Base-by-base conservation (phyloP, 2,113 vertebrate genomes). In the human (Homo sapiens) region DNA sequence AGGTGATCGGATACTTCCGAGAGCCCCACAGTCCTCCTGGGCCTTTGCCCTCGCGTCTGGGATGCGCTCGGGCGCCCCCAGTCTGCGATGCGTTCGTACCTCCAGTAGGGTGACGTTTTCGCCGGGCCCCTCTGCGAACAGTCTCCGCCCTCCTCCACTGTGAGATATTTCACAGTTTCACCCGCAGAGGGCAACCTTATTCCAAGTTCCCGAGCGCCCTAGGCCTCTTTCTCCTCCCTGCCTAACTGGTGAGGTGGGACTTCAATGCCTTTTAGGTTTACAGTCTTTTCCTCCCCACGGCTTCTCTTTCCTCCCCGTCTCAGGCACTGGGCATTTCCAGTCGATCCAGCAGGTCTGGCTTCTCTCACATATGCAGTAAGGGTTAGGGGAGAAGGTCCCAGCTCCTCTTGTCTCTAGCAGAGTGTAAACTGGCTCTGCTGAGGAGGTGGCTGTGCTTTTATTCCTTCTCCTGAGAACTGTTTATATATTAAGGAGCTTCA, bases 111-210 rank as follows among this genome's bases (percentile, higher is more conserved):
- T 30, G 50, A n/a, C 23, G 0, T 10, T 57, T 13, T 16, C 16
- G 11, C 17, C 0, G 0, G 1, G 48, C 38, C 6, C 40, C 25
- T n/a, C 4, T 59, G 14, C 0, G 57, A 83, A 2, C 30, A 6
- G 0, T 57, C 40, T 59, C 23, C 17, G 20, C 18, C 0, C 3
- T 12, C 43, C 25, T 79, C 45, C 32, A 1, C 40, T 3, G 30
- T 1, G 59, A 40, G 61, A 32, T 40, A 66, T 78, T 88, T 27
- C 68, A 64, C 0, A 30, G 52, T 16, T 66, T 79, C 27, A n/a
- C 94, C 96, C 5, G 73, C 79, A 97, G 97, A 92, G 97, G 97
- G 96, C 94, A 59, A 5, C 20, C 73, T 82, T 85, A 32, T 14
- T 22, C 97, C 90, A 89, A 35, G 66, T 83, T 96, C 93, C 45